Base-by-base conservation (phyloP, 2,113 vertebrate genomes). In the Pelmatolapia mariae region DNA sequence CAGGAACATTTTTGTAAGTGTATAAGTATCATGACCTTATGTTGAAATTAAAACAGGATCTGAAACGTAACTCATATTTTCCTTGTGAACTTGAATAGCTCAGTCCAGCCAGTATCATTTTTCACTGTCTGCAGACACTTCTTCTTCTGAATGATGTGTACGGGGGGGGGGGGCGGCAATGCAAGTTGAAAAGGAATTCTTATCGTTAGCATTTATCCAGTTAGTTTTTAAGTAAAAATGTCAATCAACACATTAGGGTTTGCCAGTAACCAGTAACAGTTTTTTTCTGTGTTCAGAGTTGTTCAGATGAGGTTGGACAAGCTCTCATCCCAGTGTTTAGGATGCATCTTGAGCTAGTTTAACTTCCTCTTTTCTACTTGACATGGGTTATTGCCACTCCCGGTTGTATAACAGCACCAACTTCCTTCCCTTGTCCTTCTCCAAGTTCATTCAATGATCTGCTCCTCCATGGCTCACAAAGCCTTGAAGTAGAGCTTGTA, bases 301-400 rank as follows among this genome's bases (percentile, higher is more conserved):
- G 36, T 33, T 3, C 24, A 73, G 29, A 66, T 79, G 5, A 79
- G 36, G n/a, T 10, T 36, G 73, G 36, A 56, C 82, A 56, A 80
- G 84, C 36, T 33, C 71, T 82, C 68, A 38, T 57, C 15, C 9
- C 4, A 43, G 6, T 68, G 52, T 76, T 86, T 79, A 81, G 43
- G 61, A 85, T 85, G 40, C 18, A 8, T 87, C 24, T 81, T 29
- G 11, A 76, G 8, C 80, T 76, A 52, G 45, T 94, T 91, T 92
- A 45, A 84, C 88, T 93, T 95, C 91, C 85, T 71, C 11, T 52
- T 94, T 94, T 87, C 82, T 54, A 80, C 78, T 80, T 36, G 80
- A 83, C 84, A 6, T 8, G 2, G 7, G 24, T 78, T 13, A 7
- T 11, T 82, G 73, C 10, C 76, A 59, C 83, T 76, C 71, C 31